phyloP scores from a whole-genome alignment of 2,113 vertebrate species.

The Protobothrops flavoviridis region DNA sequence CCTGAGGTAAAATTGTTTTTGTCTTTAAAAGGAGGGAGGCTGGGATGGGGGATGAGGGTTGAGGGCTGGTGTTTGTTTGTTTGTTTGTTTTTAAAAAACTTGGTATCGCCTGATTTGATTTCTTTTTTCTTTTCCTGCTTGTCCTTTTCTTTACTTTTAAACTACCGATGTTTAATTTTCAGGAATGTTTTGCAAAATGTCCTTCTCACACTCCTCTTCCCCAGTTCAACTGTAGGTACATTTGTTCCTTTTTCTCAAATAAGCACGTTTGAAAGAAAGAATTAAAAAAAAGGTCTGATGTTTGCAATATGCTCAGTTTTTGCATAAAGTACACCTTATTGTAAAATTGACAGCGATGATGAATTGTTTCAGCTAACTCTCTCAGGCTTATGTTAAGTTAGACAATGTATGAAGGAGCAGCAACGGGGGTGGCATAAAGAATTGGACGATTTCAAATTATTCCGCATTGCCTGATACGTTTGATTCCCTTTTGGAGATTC shows the following conservation, averaged over 20 bases:
- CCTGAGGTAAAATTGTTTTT: slow-evolving; percentile 75
- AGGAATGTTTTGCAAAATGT: slow-evolving; percentile 88
- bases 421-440: slow-evolving; percentile 42
- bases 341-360: slow-evolving; percentile 63
- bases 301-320: slow-evolving; percentile 59
- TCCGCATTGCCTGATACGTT: slow-evolving; percentile 45
- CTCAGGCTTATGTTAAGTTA: slow-evolving; percentile 82
- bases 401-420: slow-evolving; percentile 66
- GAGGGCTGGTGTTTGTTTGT: slow-evolving; percentile 47
- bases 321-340: slow-evolving; percentile 65
- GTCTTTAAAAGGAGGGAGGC: slow-evolving; percentile 63
- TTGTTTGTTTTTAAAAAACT: background rate
- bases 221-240: slow-evolving; percentile 93
- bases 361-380: slow-evolving; percentile 69
- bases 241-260: slow-evolving; percentile 87
- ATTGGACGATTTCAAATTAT: slow-evolving; percentile 43
- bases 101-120: slow-evolving; percentile 56
- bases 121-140: slow-evolving; percentile 62
- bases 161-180: slow-evolving; percentile 89
- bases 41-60: slow-evolving; percentile 49
- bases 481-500: slow-evolving; percentile 54
- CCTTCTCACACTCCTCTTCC: slow-evolving; percentile 86
- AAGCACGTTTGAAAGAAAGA: slow-evolving; percentile 77
- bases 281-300: slow-evolving; percentile 64
- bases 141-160: slow-evolving; percentile 79